Evolutionary conservation across 2,113 vertebrate species (phyloP).

Genomic region (Pampusana beccarii): DNA sequence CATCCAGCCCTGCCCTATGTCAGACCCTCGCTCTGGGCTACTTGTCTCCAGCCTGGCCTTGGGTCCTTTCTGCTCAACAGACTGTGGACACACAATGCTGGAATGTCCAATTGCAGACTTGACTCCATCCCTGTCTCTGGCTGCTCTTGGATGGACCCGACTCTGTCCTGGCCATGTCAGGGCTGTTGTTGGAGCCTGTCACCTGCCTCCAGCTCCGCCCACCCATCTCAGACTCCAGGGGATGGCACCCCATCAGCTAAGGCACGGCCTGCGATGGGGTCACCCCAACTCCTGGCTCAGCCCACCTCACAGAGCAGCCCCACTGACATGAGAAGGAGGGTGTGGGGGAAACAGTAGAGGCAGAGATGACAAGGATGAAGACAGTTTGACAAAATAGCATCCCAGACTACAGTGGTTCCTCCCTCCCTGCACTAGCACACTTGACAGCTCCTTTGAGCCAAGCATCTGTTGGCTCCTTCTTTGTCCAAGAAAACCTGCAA

Average conservation of each 20-base stretch:
- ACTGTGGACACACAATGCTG: background rate
- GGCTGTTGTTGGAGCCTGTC: background rate
- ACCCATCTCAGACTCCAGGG: background rate
- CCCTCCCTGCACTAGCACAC: background rate
- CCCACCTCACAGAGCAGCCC: background rate
- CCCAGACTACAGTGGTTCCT: background rate
- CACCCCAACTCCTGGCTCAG: background rate
- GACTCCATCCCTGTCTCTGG: background rate
- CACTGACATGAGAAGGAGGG: accelerated
- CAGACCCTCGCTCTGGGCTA: background rate
- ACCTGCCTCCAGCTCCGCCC: background rate
- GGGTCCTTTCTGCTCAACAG: background rate
- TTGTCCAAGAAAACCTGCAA: slow-evolving; percentile 18
- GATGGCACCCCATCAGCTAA: accelerated
- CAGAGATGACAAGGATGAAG: background rate
- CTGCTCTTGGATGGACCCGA: background rate
- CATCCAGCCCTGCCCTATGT: accelerated
- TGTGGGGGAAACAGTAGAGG: background rate
- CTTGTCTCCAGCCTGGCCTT: background rate
- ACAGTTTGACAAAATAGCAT: background rate
- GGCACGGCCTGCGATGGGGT: accelerated
- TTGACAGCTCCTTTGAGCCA: background rate
- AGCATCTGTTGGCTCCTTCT: background rate
- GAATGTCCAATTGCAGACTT: background rate
- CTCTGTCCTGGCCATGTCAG: accelerated